These are phyloP conservation scores for Carposina sasakii DNA, from an alignment of 1,140 invertebrate genomes.

Conservation along the genomic window DNA sequence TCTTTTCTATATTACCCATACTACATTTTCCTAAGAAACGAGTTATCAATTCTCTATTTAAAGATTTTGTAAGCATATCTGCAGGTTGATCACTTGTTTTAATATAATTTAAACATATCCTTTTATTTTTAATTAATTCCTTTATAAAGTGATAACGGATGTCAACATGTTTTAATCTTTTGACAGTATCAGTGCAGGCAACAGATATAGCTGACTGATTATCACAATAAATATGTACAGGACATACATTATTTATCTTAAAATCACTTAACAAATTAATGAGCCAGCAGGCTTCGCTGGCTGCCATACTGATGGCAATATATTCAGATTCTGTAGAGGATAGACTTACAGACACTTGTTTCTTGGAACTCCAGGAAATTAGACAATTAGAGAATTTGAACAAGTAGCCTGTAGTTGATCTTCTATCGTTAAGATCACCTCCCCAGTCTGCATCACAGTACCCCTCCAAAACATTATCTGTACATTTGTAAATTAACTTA, in stretches of 20 bases:
- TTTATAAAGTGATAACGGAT: neutral
- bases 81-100: neutral
- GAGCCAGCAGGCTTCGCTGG: neutral
- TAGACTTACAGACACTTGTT: neutral
- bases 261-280: neutral
- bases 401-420: neutral
- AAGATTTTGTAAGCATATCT: neutral
- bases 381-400: neutral
- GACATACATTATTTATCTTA: neutral
- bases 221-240: neutral
- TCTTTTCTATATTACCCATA: too few relatives aligned
- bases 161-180: neutral
- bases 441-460: neutral
- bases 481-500: neutral
- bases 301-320: neutral
- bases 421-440: conserved; percentile 3
- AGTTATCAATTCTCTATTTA: too few relatives aligned
- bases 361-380: neutral
- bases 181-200: neutral
- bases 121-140: neutral
- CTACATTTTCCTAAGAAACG: too few relatives aligned
- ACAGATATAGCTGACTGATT: neutral
- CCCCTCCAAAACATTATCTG: neutral
- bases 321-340: neutral
- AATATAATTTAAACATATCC: neutral